Evolutionary conservation across 1,140 invertebrate species (phyloP).

Genomic region (Atopsyche davidsoni): DNA sequence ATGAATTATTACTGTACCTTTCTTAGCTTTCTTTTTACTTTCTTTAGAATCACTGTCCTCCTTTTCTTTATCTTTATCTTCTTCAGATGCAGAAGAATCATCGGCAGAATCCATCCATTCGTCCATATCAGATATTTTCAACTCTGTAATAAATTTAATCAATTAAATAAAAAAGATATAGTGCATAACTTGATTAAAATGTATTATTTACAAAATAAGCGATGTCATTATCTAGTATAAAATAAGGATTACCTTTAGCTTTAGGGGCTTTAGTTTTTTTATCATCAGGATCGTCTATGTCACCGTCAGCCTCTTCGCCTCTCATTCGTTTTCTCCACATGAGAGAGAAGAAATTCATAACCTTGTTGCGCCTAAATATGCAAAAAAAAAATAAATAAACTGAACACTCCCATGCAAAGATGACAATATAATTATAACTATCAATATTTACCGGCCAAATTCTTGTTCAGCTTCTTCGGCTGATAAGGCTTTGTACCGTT

Average conservation of each 20-base stretch:
- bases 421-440: slow-evolving; percentile 10
- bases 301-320: slow-evolving; percentile 74
- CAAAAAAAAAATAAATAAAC: slow-evolving; percentile 5
- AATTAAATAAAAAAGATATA: background rate
- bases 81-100: slow-evolving; percentile 60
- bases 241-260: slow-evolving; percentile 37
- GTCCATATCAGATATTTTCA: slow-evolving; percentile 91
- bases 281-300: slow-evolving; percentile 68
- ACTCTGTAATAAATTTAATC: slow-evolving; percentile 47
- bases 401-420: too few species aligned
- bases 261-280: slow-evolving; percentile 52
- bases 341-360: slow-evolving; percentile 89
- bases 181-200: too few species aligned
- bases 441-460: slow-evolving; percentile 64
- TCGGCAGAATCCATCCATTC: slow-evolving; percentile 86
- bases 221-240: too few species aligned
- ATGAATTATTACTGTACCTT: slow-evolving; percentile 21
- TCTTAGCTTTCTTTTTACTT: slow-evolving; percentile 61
- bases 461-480: slow-evolving; percentile 96
- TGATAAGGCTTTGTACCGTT: slow-evolving; percentile 86
- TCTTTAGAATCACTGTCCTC: slow-evolving; percentile 59
- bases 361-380: slow-evolving; percentile 74
- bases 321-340: slow-evolving; percentile 85
- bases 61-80: slow-evolving; percentile 59
- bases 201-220: too few species aligned